phyloP scores from a whole-genome alignment of 2,888 invertebrate species.

The Lypha dubia region DNA sequence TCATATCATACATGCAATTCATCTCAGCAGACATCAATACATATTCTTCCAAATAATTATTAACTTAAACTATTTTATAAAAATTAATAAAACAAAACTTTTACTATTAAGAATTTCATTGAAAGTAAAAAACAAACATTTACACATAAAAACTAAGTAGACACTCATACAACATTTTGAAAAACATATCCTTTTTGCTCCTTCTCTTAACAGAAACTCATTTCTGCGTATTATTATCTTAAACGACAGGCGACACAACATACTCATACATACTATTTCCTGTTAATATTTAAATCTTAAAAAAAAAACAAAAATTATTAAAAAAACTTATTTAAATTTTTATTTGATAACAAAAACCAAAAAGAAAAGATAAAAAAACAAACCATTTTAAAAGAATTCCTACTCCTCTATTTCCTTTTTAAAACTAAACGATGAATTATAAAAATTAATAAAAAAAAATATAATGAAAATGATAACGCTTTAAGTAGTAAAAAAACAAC shows the following conservation, averaged over 20 bases:
- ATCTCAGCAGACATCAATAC: no score
- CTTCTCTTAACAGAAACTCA: conserved; percentile 63
- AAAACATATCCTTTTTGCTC: conserved; percentile 72
- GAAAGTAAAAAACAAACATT: conserved; percentile 21
- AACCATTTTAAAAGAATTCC: conserved; percentile 52
- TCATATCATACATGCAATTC: background rate
- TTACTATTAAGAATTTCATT: conserved; percentile 58
- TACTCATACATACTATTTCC: conserved; percentile 62
- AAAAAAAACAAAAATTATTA: conserved; percentile 11
- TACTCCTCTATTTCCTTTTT: conserved; percentile 56
- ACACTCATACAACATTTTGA: conserved; percentile 59
- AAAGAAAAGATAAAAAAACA: background rate
- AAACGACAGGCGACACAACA: conserved; percentile 26
- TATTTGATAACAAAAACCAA: conserved; percentile 17
- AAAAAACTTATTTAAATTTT: conserved; percentile 45
- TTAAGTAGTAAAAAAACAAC: conserved; percentile 68
- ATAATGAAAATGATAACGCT: conserved; percentile 64
- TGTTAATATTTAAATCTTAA: conserved; percentile 63
- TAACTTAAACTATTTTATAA: conserved; percentile 58
- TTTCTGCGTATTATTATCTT: conserved; percentile 61
- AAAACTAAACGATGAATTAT: conserved; percentile 34
- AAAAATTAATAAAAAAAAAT: conserved; percentile 35
- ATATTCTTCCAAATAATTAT: conserved; percentile 66
- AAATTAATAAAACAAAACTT: conserved; percentile 48
- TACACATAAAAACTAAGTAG: conserved; percentile 28